These are phyloP conservation scores for Nowickia ferox DNA, from an alignment of 2,888 invertebrate genomes.

Conservation along the genomic window DNA sequence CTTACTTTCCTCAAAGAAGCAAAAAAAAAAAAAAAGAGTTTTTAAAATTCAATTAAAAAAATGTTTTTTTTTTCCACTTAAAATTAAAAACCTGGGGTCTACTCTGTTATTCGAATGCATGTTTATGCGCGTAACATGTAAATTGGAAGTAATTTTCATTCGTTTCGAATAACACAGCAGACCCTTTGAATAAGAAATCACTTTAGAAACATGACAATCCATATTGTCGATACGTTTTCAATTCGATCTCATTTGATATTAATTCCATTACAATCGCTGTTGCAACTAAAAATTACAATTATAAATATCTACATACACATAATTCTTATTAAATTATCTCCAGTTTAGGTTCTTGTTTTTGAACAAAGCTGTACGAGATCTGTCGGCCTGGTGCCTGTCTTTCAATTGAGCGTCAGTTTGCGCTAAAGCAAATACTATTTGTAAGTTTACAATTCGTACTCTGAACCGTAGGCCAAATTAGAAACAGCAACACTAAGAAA, in stretches of 20 bases:
- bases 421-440: slow-evolving; percentile 28
- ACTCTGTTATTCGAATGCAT: no score
- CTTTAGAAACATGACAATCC: slow-evolving; percentile 16
- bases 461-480: slow-evolving; percentile 76
- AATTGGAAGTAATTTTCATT: no score
- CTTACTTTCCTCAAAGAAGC: no score
- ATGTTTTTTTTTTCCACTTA: no score
- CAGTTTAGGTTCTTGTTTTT: not conserved
- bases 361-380: not conserved
- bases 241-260: not conserved
- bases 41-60: no score
- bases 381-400: slow-evolving; percentile 18
- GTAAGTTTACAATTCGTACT: slow-evolving; percentile 69
- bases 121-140: no score
- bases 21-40: no score
- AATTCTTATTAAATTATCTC: not conserved
- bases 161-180: no score
- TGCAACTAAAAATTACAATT: not conserved
- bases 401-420: slow-evolving; percentile 14
- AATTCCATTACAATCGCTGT: not conserved
- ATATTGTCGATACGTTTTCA: not conserved
- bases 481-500: slow-evolving; percentile 64
- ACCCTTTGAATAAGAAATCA: not conserved
- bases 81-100: not conserved
- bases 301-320: not conserved